Conservation (phyloP, 2,888 invertebrate genomes). For the Drosophila greeni region DNA sequence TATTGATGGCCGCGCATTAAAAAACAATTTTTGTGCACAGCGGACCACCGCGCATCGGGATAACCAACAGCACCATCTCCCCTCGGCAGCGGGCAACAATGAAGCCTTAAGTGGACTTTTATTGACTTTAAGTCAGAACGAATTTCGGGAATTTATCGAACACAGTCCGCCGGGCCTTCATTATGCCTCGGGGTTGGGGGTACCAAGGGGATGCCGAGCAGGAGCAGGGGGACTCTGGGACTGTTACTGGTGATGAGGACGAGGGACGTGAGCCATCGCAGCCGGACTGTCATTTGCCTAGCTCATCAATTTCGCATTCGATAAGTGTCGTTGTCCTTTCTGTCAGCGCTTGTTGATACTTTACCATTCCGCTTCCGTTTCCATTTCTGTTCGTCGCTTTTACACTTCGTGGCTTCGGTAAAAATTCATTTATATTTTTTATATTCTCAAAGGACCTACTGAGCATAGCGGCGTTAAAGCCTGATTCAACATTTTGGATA, state of each 20-base stretch:
- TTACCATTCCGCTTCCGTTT: slow-evolving; percentile 34
- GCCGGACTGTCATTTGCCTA: slow-evolving; percentile 60
- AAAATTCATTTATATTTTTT: slow-evolving; percentile 1
- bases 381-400: slow-evolving; percentile 10
- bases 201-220: slow-evolving; percentile 27
- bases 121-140: slow-evolving; percentile 74
- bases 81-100: slow-evolving; percentile 58
- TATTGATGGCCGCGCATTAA: slow-evolving; percentile 72
- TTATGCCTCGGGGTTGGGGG: slow-evolving; percentile 54
- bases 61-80: slow-evolving; percentile 6
- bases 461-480: neutral
- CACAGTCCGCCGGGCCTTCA: slow-evolving; percentile 66
- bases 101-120: slow-evolving; percentile 73
- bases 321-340: slow-evolving; percentile 51
- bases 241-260: slow-evolving; percentile 33
- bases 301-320: slow-evolving; percentile 73
- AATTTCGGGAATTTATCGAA: slow-evolving; percentile 73
- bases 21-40: slow-evolving; percentile 70
- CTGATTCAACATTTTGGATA: neutral
- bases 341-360: slow-evolving; percentile 52
- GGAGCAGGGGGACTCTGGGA: slow-evolving; percentile 3
- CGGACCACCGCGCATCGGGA: slow-evolving; percentile 29
- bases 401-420: slow-evolving; percentile 16
- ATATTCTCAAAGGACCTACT: neutral
- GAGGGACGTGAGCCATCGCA: slow-evolving; percentile 35